Percentiles rank a stretch among this genome's conserved stretches.
phyloP scores from a whole-genome alignment of 1,140 invertebrate genomes.

The Zaprionus lachaisei region DNA sequence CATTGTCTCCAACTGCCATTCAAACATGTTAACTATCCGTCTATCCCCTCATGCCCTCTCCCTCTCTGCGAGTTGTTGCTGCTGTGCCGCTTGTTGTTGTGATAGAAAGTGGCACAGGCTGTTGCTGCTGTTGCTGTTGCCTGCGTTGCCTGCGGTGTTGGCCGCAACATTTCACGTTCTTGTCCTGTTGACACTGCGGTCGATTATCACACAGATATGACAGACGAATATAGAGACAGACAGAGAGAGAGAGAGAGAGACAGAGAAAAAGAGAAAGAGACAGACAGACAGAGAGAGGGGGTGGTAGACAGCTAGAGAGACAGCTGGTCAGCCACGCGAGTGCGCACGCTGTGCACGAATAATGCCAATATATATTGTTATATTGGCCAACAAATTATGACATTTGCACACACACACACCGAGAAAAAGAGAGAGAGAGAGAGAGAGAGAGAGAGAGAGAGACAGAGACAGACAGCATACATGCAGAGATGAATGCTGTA shows the following conservation, averaged over 20 bases:
- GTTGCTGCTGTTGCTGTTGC: slow-evolving; percentile 28
- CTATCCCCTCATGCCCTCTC: slow-evolving; percentile 2
- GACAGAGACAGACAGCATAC: neutral
- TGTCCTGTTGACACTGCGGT: slow-evolving; percentile 69
- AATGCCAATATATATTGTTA: slow-evolving; percentile 12
- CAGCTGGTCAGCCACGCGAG: neutral
- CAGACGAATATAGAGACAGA: slow-evolving; percentile 38
- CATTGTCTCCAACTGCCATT: slow-evolving; percentile 54
- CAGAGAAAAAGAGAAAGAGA: neutral
- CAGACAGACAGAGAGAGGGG: neutral
- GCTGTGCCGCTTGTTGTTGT: slow-evolving; percentile 56
- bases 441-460: neutral
- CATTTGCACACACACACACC: slow-evolving; percentile 29
- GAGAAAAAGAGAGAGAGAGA: neutral
- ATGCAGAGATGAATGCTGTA: neutral
- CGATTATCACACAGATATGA: slow-evolving; percentile 71
- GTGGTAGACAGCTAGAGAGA: neutral
- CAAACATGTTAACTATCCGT: slow-evolving; percentile 73
- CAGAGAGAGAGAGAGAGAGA: neutral
- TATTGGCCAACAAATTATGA: slow-evolving; percentile 44
- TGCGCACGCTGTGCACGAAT: neutral
- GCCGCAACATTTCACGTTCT: slow-evolving; percentile 33
- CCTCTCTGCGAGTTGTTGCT: slow-evolving; percentile 1
- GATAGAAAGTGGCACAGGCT: slow-evolving; percentile 74
- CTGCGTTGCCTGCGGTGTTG: slow-evolving; percentile 19